Evolutionary conservation across 2,113 vertebrate species (phyloP).

Genomic region (Puntigrus tetrazona): DNA sequence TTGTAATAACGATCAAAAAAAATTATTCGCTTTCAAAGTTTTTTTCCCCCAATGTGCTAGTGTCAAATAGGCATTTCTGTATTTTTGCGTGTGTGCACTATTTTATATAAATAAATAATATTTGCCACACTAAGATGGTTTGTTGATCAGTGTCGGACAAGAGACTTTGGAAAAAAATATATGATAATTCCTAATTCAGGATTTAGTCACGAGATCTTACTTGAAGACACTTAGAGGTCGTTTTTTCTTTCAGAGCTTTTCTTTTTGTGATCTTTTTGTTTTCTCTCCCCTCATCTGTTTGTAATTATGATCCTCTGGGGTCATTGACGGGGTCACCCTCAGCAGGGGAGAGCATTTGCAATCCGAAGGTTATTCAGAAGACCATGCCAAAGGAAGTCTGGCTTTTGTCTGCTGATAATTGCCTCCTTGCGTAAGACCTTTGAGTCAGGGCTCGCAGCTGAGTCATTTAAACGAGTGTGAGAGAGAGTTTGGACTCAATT

Average conservation of each 20-base stretch:
- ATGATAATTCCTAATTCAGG: not conserved
- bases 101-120: too few relatives aligned
- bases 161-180: not conserved
- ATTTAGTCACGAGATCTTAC: not conserved
- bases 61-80: too few relatives aligned
- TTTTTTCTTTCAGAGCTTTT: not conserved
- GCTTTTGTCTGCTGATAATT: slow-evolving; percentile 55
- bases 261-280: not conserved
- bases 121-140: too few relatives aligned
- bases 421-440: slow-evolving; percentile 39
- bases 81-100: too few relatives aligned
- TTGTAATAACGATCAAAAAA: too few relatives aligned
- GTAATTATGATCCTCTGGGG: slow-evolving; percentile 24
- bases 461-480: slow-evolving; percentile 40
- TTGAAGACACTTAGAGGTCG: not conserved
- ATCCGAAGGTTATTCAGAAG: slow-evolving; percentile 48
- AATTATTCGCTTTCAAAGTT: too few relatives aligned
- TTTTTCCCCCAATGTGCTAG: too few relatives aligned
- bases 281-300: slow-evolving; percentile 1
- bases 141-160: too few relatives aligned
- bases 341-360: not conserved
- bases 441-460: slow-evolving; percentile 36
- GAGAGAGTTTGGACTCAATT: not conserved
- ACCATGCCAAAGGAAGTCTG: slow-evolving; percentile 46
- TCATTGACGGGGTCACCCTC: slow-evolving; percentile 9